These are phyloP conservation scores for Cryptocephalus moraei DNA, from an alignment of 2,888 invertebrate species.

Conservation along the genomic window DNA sequence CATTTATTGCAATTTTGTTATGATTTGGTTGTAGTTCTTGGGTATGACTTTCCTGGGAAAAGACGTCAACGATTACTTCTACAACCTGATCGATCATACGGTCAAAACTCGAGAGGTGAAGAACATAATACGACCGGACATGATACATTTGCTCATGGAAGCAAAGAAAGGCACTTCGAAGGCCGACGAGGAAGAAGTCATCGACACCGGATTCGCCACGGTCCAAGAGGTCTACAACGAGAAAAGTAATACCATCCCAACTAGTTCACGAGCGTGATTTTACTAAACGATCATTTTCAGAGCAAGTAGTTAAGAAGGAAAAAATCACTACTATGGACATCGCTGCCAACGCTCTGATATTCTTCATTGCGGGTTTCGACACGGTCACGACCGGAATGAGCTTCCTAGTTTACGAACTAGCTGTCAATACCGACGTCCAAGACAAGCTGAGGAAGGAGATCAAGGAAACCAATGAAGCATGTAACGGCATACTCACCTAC, in stretches of 20 bases:
- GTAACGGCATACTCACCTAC: neutral
- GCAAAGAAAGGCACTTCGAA: conserved; percentile 21
- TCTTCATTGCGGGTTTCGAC: neutral
- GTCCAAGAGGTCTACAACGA: conserved; percentile 19
- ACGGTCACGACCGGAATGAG: neutral
- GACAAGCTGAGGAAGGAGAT: neutral
- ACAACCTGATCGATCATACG: conserved; percentile 27
- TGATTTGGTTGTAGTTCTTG: neutral
- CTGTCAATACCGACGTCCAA: neutral
- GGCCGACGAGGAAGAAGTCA: conserved; percentile 10
- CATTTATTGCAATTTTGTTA: neutral
- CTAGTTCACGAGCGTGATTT: neutral
- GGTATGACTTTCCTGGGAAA: conserved; percentile 17
- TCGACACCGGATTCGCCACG: conserved; percentile 21
- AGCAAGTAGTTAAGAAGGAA: neutral
- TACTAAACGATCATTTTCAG: neutral
- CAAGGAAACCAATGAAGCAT: neutral
- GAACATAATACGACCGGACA: conserved; percentile 44
- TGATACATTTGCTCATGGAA: conserved; percentile 49
- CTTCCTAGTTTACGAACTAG: neutral
- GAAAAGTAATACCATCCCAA: conserved; percentile 1
- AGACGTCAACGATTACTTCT: conserved; percentile 39
- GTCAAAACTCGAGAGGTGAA: conserved; percentile 39
- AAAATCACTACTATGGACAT: neutral
- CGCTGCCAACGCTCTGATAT: neutral